Conservation (phyloP, 2,888 invertebrate species). For the Caenorhabditis panamensis region DNA sequence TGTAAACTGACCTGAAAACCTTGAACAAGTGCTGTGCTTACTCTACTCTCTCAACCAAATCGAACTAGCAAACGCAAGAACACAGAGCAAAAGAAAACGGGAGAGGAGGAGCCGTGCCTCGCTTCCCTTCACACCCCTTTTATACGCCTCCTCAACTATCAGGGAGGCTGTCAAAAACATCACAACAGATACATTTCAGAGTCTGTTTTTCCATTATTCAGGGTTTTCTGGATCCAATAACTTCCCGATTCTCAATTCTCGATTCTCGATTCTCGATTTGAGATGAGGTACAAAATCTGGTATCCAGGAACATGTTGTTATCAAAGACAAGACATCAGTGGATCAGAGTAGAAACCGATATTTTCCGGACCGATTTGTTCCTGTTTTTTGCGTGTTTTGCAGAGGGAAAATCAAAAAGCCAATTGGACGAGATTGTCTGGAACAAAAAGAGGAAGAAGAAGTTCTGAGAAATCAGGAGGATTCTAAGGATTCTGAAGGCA, state of each 20-base stretch:
- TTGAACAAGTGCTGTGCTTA: not conserved
- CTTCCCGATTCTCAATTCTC: too few species aligned
- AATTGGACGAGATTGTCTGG: not conserved
- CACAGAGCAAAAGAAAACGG: not conserved
- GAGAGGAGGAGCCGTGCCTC: not conserved
- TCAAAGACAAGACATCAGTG: not conserved
- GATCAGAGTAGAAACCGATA: not conserved
- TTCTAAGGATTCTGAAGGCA: too few species aligned
- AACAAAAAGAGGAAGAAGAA: slow-evolving; percentile 6
- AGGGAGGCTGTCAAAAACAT: slow-evolving; percentile 10
- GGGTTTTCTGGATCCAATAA: too few species aligned
- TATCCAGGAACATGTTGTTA: too few species aligned
- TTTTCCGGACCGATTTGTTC: not conserved
- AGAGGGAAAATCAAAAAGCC: not conserved
- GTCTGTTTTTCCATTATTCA: not conserved
- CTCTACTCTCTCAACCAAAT: too few species aligned
- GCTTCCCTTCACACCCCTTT: not conserved
- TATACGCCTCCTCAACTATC: slow-evolving; percentile 14
- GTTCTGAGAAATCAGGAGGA: too few species aligned
- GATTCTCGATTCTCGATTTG: too few species aligned
- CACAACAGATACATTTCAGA: not conserved
- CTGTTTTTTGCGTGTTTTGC: not conserved
- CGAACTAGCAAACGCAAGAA: too few species aligned
- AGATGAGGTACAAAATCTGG: too few species aligned
- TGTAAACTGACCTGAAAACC: not conserved